A percentile compares a stretch with the other conserved stretches of the same genome.
These are phyloP conservation scores for Gonatopus flavifemur DNA, from an alignment of 1,140 invertebrate species.

Conservation along the genomic window DNA sequence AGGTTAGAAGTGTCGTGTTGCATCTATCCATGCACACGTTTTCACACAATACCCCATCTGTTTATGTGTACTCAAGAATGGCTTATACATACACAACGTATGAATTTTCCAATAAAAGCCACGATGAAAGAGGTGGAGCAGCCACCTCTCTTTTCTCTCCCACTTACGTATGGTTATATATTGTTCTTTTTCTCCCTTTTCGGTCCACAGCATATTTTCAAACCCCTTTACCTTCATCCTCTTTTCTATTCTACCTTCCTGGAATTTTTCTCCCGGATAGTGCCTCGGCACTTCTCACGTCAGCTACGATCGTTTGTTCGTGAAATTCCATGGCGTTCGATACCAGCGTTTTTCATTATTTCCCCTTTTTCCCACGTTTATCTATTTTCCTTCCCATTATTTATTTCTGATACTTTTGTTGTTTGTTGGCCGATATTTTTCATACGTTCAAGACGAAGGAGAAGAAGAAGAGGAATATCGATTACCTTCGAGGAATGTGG, in stretches of 20 bases:
- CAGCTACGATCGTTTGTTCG: slow-evolving; percentile 24
- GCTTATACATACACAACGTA: too few relatives aligned
- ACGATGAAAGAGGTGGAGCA: slow-evolving; percentile 22
- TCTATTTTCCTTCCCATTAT: not conserved
- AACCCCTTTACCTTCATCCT: not conserved
- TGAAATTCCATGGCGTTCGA: slow-evolving; percentile 27
- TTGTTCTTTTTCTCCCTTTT: slow-evolving; percentile 14
- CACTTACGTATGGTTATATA: slow-evolving; percentile 24
- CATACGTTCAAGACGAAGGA: slow-evolving; percentile 1
- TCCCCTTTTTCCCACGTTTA: not conserved
- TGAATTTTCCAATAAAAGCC: slow-evolving; percentile 33
- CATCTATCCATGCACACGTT: too few relatives aligned
- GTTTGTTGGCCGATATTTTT: too few relatives aligned
- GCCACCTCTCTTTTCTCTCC: slow-evolving; percentile 28
- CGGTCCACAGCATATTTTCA: slow-evolving; percentile 9
- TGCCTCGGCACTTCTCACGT: slow-evolving; percentile 28
- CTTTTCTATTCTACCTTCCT: slow-evolving; percentile 9
- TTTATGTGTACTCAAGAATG: too few relatives aligned
- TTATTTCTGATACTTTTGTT: too few relatives aligned
- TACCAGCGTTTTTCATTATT: slow-evolving; percentile 22
- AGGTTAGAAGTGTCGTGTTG: too few relatives aligned
- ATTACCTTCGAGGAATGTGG: not conserved
- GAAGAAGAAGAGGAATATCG: not conserved
- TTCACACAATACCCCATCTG: too few relatives aligned
- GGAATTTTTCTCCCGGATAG: slow-evolving; percentile 39